Conservation (phyloP, 2,888 invertebrate genomes). For the Diplolepis rosae region DNA sequence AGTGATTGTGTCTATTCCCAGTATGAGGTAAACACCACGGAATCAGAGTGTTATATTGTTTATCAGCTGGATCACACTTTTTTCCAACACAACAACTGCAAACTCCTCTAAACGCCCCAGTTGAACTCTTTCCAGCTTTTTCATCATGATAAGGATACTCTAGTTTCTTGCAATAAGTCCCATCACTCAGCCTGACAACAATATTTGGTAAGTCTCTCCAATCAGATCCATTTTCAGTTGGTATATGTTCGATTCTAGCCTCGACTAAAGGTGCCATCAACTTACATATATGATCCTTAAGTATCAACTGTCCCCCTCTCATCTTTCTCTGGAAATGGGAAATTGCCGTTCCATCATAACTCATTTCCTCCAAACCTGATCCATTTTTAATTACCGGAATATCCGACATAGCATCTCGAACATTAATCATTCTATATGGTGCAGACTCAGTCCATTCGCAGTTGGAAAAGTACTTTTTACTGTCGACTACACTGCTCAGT, state of each 20-base stretch:
- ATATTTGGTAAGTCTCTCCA: slow-evolving; percentile 92
- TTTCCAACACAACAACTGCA: slow-evolving; percentile 83
- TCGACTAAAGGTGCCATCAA: slow-evolving; percentile 88
- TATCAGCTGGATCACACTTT: slow-evolving; percentile 81
- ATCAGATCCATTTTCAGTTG: slow-evolving; percentile 84
- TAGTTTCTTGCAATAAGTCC: slow-evolving; percentile 79
- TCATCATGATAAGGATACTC: slow-evolving; percentile 76
- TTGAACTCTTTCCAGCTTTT: slow-evolving; percentile 74
- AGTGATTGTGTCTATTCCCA: slow-evolving; percentile 88
- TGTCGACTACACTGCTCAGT: slow-evolving; percentile 78
- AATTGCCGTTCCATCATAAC: slow-evolving; percentile 82
- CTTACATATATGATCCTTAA: slow-evolving; percentile 87
- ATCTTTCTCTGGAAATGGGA: slow-evolving; percentile 84
- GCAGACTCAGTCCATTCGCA: slow-evolving; percentile 81
- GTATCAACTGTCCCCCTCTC: slow-evolving; percentile 51
- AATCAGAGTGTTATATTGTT: slow-evolving; percentile 88
- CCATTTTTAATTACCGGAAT: slow-evolving; percentile 85
- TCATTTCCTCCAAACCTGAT: slow-evolving; percentile 80
- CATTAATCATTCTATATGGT: slow-evolving; percentile 85
- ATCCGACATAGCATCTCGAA: slow-evolving; percentile 89
- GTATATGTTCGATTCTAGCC: slow-evolving; percentile 85
- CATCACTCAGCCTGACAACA: slow-evolving; percentile 81
- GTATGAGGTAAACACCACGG: slow-evolving; percentile 94
- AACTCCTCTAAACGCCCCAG: slow-evolving; percentile 80
- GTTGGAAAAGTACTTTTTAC: slow-evolving; percentile 75